Evolutionary conservation across 2,113 vertebrate species (phyloP), one percentile per base, ranked within the genome.

Genomic region (Nestor notabilis): DNA sequence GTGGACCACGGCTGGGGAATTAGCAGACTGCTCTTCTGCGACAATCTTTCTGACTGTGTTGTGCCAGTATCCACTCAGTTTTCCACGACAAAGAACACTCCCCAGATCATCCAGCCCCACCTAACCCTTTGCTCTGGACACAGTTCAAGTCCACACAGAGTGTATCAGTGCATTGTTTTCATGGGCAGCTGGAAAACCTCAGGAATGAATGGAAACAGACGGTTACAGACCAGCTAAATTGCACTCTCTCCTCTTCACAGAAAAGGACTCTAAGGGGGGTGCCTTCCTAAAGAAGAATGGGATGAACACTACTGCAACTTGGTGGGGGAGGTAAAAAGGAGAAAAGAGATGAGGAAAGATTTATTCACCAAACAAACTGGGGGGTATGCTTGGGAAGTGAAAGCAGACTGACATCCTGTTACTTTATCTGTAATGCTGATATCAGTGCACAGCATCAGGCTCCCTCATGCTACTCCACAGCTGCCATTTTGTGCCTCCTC

Each of bases 181-280:
- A 3, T 69, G 95, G 93, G 97, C 93, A 95, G 95, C 95, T 96
- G 92, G 89, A 96, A 93, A 86, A 85, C 94, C 94, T 97, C 95
- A 80, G 89, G 83, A 93, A 92, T 97, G 95, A 98, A 79, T 92
- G 90, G 85, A 97, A 98, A 97, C 93, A 97, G 96, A 92, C 61
- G 3, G 60, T 63, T 78, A 79, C 79, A 63, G 80, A 70, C 37
- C 55, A 87, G 93, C 93, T 91, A 58, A 87, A 83, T n/a, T 56
- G 41, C 60, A 18, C 33, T 58, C 75, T 91, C 58, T 93, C 74
- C 82, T 53, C 64, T 58, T 11, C 16, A 47, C 81, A 84, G 72
- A 77, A 88, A 69, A 83, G 35, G 58, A 69, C 17, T 82, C 17
- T 53, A 64, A 58, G 49, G 3, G 5, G 43, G 77, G 69, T 69